Evolutionary conservation across 37 sponge, comb jelly and placozoan species (phyloP), one percentile per base, ranked within the genome.

Genomic region (Bolinopsis microptera): DNA sequence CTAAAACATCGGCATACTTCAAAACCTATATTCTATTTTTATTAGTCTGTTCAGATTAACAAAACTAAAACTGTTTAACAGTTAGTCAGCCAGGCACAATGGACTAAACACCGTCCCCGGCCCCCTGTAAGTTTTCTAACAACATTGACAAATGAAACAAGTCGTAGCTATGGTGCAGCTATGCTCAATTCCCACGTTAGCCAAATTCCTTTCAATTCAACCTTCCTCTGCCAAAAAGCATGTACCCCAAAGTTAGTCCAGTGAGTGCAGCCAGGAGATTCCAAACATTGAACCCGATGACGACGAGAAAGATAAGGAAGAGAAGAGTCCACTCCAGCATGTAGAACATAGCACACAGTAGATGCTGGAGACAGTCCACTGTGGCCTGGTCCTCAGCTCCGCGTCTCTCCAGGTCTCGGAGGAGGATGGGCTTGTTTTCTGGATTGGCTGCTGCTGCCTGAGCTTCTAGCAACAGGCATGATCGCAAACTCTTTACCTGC

Each of bases 251-350:
- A 21, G 3, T 30, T 30, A 72, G 75, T n/a, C 75, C 75, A 30
- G 30, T 21, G 38, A 80, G 2, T 33, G 30, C 82, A 80, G 82
- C 82, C 24, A 34, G 5, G 8, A 80, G 33, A 37, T 80, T 80
- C 82, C 37, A 31, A 33, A 80, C 37, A 33, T 35, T 34, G 37
- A 34, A 35, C 1, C 82, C 37, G 38, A 80, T 35, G 37, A 80
- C 82, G 31, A 28, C 75, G 5, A 72, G 75, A 24, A 5, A 72
- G 75, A 72, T 72, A 2, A 72, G 25, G 75, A 72, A 72, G 75
- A 72, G 25, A 5, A 72, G 25, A 28, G 75, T 72, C 75, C 75
- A 72, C 75, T 72, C 75, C 5, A 72, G 75, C 26, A 72, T n/a
- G 31, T 72, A 72, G 75, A 34, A 80, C 37, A 80, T 8, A 8